Evolutionary conservation across 1,140 invertebrate genomes (phyloP).

Genomic region (Megalopta genalis): DNA sequence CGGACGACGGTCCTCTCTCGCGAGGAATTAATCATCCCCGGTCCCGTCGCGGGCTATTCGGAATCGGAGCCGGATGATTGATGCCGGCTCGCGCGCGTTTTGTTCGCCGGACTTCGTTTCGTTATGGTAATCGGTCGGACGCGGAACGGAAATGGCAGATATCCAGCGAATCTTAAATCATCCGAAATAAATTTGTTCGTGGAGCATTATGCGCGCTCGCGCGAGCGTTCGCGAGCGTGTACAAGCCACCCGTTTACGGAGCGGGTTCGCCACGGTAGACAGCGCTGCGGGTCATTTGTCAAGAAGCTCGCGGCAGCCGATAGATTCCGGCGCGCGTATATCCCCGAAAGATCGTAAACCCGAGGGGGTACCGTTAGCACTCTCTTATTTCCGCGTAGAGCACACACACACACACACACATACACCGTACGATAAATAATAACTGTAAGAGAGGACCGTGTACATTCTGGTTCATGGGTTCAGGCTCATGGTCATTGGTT

Average conservation of each 20-base stretch:
- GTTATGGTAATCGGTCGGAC: constrained; percentile 28
- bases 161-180: constrained; percentile 35
- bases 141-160: constrained; percentile 15
- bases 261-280: constrained; percentile 42
- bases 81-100: background rate
- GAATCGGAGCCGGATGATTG: constrained; percentile 15
- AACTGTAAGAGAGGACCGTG: constrained; percentile 40
- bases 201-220: background rate
- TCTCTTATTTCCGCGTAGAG: constrained; percentile 53
- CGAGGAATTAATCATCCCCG: background rate
- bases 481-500: constrained; percentile 18
- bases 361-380: constrained; percentile 52
- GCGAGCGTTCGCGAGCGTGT: background rate
- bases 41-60: background rate
- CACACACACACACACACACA: too few species aligned
- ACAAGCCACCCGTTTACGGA: background rate
- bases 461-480: constrained; percentile 45
- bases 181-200: constrained; percentile 50
- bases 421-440: constrained; percentile 52
- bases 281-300: constrained; percentile 60
- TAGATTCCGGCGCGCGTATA: constrained; percentile 40
- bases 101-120: constrained; percentile 9
- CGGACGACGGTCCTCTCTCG: too few species aligned
- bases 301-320: constrained; percentile 41
- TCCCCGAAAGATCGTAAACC: constrained; percentile 57